Evolutionary conservation across 1,140 invertebrate genomes (phyloP), one percentile per base, ranked within the genome.

Genomic region (Orussus abietinus): DNA sequence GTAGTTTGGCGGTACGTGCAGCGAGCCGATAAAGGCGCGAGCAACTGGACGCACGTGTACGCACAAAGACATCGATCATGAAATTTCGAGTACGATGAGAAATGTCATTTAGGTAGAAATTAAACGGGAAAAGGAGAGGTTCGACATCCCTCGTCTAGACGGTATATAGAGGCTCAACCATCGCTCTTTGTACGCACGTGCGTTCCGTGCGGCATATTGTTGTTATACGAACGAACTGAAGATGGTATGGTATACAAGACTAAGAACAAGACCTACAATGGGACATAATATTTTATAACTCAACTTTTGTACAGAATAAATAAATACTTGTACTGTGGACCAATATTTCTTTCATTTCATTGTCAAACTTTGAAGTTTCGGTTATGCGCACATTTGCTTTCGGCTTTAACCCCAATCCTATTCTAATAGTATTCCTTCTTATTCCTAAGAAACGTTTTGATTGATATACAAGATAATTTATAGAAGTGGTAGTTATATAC

Each of bases 281-380:
- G 55, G 55, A 65, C 59, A 64, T 66, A 62, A 66, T 66, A 65
- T 66, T 66, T 66, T 66, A 66, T 66, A 66, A 65, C 62, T 64
- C 60, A 64, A 66, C 62, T 66, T 66, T 66, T 66, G 64, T 66
- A 66, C 64, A 66, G 64, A 66, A 66, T 66, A 66, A 65, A 65
- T 65, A 64, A 66, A 66, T 66, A 66, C 62, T 66, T 66, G 64
- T 66, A 66, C 64, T 66, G 64, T 66, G 64, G 64, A 66, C 64
- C 64, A 66, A 66, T 64, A 64, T 64, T 64, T 65, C 60, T 66
- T 64, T 64, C 51, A 66, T 66, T 64, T 59, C 46, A 62, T 64
- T 65, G 20, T 38, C 49, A 51, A 28, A 18, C 34, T 19, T 11
- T 26, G n/a, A n/a, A n/a, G n/a, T n/a, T n/a, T n/a, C n/a, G n/a